Percentiles rank a stretch among this genome's conserved stretches.
phyloP scores from a whole-genome alignment of 2,888 invertebrate species.

The Lithophane leautieri region DNA sequence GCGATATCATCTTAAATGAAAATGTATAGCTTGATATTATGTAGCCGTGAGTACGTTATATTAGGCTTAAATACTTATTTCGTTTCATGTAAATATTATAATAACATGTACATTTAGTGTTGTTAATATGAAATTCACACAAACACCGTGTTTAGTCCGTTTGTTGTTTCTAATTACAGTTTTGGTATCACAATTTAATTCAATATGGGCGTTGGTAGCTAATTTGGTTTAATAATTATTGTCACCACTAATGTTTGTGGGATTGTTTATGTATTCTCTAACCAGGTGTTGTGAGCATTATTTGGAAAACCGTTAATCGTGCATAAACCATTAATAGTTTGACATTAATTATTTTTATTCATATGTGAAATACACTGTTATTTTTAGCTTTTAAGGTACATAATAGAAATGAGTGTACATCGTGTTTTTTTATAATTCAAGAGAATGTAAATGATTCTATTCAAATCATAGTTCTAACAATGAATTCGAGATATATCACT shows the following conservation, averaged over 20 bases:
- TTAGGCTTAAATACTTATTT: constrained; percentile 14
- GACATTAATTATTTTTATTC: background rate
- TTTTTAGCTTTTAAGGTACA: background rate
- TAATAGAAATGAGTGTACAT: background rate
- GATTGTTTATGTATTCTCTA: constrained; percentile 23
- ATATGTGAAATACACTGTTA: background rate
- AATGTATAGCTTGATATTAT: too few species aligned
- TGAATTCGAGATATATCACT: background rate
- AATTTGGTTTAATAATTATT: constrained; percentile 33
- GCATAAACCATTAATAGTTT: background rate
- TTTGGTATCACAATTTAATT: constrained; percentile 18
- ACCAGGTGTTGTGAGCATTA: constrained; percentile 6
- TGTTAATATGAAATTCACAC: constrained; percentile 24
- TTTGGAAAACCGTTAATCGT: background rate
- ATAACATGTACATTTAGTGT: constrained; percentile 3
- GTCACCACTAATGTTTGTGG: constrained; percentile 16
- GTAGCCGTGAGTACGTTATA: background rate
- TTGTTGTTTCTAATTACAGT: constrained; percentile 45
- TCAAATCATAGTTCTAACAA: background rate
- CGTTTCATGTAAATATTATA: constrained; percentile 8
- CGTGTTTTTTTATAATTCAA: too few species aligned
- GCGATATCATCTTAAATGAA: too few species aligned
- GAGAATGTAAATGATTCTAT: too few species aligned
- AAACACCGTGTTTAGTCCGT: background rate
- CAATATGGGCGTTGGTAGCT: constrained; percentile 25